Evolutionary conservation across 2,888 invertebrate genomes (phyloP).

Genomic region (Xestoiulus laeticollis): DNA sequence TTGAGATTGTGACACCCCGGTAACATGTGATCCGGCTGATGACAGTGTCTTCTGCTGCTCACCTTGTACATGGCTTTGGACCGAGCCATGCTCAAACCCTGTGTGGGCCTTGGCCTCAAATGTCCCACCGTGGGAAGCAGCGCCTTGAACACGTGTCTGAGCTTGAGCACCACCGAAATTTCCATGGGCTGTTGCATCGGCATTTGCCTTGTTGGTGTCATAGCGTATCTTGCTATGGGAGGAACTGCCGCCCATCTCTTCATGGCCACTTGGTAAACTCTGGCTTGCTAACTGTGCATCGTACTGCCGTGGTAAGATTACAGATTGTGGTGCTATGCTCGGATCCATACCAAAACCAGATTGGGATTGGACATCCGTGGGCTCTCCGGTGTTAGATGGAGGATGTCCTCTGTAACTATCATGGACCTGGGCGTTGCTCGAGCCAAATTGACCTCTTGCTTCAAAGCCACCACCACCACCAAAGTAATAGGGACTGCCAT

Average conservation of each 20-base stretch:
- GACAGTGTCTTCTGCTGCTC: background rate
- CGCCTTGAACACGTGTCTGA: slow-evolving; percentile 4
- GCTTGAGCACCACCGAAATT: slow-evolving; percentile 12
- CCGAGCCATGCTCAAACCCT: background rate
- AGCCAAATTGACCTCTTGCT: slow-evolving; percentile 31
- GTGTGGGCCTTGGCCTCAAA: slow-evolving; percentile 16
- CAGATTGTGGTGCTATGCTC: background rate
- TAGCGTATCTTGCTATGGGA: slow-evolving; percentile 29
- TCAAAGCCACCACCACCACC: slow-evolving; percentile 23
- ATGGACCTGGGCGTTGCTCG: background rate
- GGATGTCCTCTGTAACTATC: background rate
- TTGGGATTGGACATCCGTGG: background rate
- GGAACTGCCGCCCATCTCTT: slow-evolving; percentile 31
- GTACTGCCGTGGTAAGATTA: background rate
- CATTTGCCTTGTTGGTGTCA: slow-evolving; percentile 36
- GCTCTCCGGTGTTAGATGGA: background rate
- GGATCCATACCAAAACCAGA: background rate
- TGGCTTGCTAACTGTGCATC: background rate
- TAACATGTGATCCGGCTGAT: background rate
- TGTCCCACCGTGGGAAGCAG: slow-evolving; percentile 8
- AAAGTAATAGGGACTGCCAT: background rate
- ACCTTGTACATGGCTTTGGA: slow-evolving; percentile 16
- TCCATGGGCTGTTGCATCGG: slow-evolving; percentile 21
- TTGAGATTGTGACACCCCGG: slow-evolving; percentile 3
- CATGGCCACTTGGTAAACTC: background rate